These are phyloP conservation scores for Cydia splendana DNA, from an alignment of 1,140 invertebrate species.

Conservation along the genomic window DNA sequence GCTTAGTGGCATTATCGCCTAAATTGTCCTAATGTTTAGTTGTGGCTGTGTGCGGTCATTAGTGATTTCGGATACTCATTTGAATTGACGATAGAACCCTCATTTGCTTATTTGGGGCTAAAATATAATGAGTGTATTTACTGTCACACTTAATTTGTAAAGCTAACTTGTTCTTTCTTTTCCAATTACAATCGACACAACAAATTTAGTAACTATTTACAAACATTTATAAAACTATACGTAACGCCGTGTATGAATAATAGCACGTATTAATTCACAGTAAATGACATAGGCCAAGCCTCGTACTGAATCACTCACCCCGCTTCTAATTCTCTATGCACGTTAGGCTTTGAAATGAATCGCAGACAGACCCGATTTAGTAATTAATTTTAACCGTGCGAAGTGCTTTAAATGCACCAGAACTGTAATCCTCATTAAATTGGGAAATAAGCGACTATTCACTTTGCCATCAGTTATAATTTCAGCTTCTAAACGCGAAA, in stretches of 20 bases:
- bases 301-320: background rate
- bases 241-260: background rate
- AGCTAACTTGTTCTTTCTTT: background rate
- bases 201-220: too few relatives aligned
- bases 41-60: slow-evolving; percentile 61
- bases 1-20: slow-evolving; percentile 75
- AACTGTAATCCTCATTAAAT: slow-evolving; percentile 79
- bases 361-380: slow-evolving; percentile 73
- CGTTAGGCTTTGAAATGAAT: slow-evolving; percentile 56
- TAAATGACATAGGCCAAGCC: background rate
- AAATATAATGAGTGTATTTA: background rate
- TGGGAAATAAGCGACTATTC: slow-evolving; percentile 76
- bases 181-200: too few relatives aligned
- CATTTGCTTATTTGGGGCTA: background rate
- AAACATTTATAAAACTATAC: too few relatives aligned
- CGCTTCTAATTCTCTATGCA: slow-evolving; percentile 30
- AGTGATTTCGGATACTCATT: slow-evolving; percentile 65
- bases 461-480: slow-evolving; percentile 75
- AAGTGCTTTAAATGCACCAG: slow-evolving; percentile 77
- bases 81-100: slow-evolving; percentile 23
- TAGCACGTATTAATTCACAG: background rate
- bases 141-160: background rate
- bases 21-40: slow-evolving; percentile 76
- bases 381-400: slow-evolving; percentile 77
- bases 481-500: slow-evolving; percentile 72